Base-by-base conservation (phyloP, 2,797 vertebrate species). In the Sebastolobus altivelis region DNA sequence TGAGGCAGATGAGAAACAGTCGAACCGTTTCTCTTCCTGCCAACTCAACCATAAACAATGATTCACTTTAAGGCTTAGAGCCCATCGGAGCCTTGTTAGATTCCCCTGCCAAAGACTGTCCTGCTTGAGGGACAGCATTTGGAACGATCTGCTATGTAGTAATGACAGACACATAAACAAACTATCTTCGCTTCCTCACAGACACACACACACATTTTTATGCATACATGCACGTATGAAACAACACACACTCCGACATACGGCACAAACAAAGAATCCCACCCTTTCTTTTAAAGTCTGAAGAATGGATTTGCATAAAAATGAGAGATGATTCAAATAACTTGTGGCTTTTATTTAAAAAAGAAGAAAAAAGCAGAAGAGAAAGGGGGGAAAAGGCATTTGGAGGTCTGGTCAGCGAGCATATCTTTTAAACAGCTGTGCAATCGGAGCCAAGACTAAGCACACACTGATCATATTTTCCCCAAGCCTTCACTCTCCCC, bases 381-480 rank as follows among this genome's bases (percentile, higher is more conserved):
- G 72, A 69, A 9, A 3, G 33, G 60, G 27, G 12, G 4, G 2
- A 0, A 56, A 68, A 78, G 25, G 46, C 65, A 81, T 88, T 88
- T 75, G 49, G 83, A 74, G 78, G 14, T 49, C 65, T 14, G 61
- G 88, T 81, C 84, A 75, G 83, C 79, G 67, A 84, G 73, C 80
- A 83, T 93, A 94, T 96, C 86, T 94, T 79, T 95, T 87, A 91
- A 95, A 89, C 95, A 95, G 93, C 93, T 93, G 91, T 83, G 87
- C 69, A 87, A 49, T 75, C 46, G 35, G 62, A 80, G 91, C 90
- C 86, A 91, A 89, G 82, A 82, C 80, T 77, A 74, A 90, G 85
- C 86, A 88, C 88, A 92, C 88, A 80, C 88, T 90, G 89, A 91
- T 94, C 93, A 94, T 89, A 94, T 93, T 94, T 96, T 95, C 93